These are phyloP conservation scores for Danio kyathit DNA, from an alignment of 2,797 vertebrate genomes.

Conservation along the genomic window DNA sequence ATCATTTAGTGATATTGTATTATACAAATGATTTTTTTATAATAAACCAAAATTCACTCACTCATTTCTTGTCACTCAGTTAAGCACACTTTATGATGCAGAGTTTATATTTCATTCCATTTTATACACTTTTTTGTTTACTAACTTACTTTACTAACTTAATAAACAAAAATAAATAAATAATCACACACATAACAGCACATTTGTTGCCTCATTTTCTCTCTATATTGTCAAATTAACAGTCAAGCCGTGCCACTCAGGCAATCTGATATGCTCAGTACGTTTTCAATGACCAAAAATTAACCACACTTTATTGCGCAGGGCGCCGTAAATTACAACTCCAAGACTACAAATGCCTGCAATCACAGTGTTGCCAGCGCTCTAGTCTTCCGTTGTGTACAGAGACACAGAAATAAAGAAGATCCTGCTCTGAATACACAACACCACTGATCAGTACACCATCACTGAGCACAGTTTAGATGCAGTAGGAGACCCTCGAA, in stretches of 20 bases:
- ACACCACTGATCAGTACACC: slow-evolving; percentile 5
- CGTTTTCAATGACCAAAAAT: not conserved
- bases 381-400: not conserved
- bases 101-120: too few relatives aligned
- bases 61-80: too few relatives aligned
- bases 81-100: too few relatives aligned
- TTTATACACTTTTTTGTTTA: too few relatives aligned
- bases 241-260: not conserved
- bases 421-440: slow-evolving; percentile 15
- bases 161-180: too few relatives aligned
- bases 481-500: slow-evolving; percentile 15
- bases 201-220: not conserved
- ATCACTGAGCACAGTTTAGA: slow-evolving; percentile 52
- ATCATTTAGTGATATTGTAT: too few relatives aligned
- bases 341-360: not conserved
- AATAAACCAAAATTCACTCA: too few relatives aligned
- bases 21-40: too few relatives aligned
- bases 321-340: not conserved
- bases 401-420: not conserved
- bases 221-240: not conserved
- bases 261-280: not conserved
- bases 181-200: too few relatives aligned
- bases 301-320: not conserved
- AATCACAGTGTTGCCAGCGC: not conserved
- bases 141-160: too few relatives aligned